Conservation (phyloP, 64 coral and sea anemone species). For the Pachyseris speciosa region DNA sequence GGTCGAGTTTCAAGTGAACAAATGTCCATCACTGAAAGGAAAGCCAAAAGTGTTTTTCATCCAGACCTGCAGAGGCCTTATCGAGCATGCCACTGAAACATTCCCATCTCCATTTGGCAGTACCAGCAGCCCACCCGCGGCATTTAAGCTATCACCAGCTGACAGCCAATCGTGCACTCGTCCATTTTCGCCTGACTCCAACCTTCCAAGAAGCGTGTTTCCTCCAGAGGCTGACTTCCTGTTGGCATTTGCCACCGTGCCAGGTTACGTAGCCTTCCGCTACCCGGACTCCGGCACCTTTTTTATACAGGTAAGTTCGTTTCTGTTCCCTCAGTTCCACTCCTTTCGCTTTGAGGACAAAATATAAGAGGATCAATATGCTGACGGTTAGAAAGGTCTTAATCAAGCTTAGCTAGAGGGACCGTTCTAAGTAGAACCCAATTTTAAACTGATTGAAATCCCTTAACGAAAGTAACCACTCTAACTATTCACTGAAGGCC, state of each 20-base stretch:
- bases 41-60: constrained; percentile 65
- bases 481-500: no score
- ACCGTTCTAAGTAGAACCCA: no score
- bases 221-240: constrained; percentile 27
- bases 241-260: constrained; percentile 6
- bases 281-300: not conserved
- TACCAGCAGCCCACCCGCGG: not conserved
- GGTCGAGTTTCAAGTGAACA: not conserved
- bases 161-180: not conserved
- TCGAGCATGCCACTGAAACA: not conserved
- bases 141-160: not conserved
- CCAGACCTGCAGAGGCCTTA: constrained; percentile 26
- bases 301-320: constrained; percentile 2
- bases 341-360: not conserved
- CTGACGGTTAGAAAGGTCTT: no score
- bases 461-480: no score
- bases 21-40: constrained; percentile 31
- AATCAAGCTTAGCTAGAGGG: no score
- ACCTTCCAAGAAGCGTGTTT: constrained; percentile 9
- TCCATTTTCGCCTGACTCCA: not conserved
- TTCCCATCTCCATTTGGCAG: not conserved
- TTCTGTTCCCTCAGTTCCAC: not conserved
- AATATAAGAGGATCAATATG: no score
- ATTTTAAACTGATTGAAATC: no score
- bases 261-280: constrained; percentile 3